phyloP scores from a whole-genome alignment of 64 coral and sea anemone species.

The Acropora yongei region DNA sequence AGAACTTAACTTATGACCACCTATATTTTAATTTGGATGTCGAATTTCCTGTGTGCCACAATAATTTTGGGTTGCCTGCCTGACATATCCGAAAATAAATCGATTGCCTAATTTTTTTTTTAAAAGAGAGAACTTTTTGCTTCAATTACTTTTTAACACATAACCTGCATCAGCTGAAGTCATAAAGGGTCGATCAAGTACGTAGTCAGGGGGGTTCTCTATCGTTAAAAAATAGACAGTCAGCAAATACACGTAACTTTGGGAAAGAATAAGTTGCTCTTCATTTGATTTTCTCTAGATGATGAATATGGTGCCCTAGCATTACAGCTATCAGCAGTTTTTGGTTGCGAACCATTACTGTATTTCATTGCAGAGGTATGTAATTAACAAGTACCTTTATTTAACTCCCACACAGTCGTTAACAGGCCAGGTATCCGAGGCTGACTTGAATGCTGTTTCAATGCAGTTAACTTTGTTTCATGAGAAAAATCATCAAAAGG shows the following conservation, averaged over 20 bases:
- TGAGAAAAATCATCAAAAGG: no score
- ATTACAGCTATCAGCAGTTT: conserved; percentile 1
- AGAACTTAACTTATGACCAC: neutral
- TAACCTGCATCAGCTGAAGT: neutral
- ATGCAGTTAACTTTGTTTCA: neutral
- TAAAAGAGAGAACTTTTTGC: neutral
- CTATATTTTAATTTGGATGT: conserved; percentile 1
- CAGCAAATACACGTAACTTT: neutral
- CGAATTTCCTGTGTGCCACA: conserved; percentile 8
- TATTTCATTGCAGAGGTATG: conserved; percentile 9
- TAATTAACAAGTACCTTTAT: neutral
- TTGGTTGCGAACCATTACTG: conserved; percentile 5
- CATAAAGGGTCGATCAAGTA: neutral
- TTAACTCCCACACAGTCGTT: conserved; percentile 2
- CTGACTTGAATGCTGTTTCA: neutral
- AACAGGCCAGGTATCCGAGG: neutral
- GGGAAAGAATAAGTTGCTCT: neutral
- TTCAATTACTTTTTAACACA: neutral
- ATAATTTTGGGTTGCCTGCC: neutral
- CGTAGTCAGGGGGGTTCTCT: no score
- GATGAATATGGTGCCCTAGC: conserved; percentile 12
- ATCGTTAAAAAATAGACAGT: neutral
- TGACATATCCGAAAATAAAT: conserved; percentile 3
- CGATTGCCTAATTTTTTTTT: neutral
- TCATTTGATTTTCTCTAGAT: conserved; percentile 10